Base-by-base conservation (phyloP, 2,113 vertebrate genomes). In the Nanorana parkeri region DNA sequence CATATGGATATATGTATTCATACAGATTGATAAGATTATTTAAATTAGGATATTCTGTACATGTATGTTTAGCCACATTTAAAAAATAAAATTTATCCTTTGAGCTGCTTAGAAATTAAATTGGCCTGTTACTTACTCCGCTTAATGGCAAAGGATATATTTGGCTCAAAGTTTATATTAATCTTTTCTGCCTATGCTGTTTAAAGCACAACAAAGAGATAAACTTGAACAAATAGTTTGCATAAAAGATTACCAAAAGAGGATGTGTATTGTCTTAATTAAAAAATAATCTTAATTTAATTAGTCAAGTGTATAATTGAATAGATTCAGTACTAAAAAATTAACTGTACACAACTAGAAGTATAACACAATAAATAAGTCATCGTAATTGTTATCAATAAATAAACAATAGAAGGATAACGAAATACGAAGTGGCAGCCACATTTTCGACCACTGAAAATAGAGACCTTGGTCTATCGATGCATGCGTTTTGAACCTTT, bases 281-380 rank as follows among this genome's bases (percentile, higher is more conserved):
- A 68, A 79, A 79, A 58, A 32, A 79, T 78, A 78, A 77, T 66
- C 85, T 88, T 85, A 88, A 89, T 83, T 85, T 88, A 90, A 93
- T 92, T 89, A 91, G 67, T 86, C 79, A 90, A 86, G 81, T 86
- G 71, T 85, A 88, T 91, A 92, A 90, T 88, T 89, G 84, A 89
- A 66, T 83, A 68, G 65, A 82, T 79, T 89, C 90, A 92, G 89
- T 89, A 91, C 90, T 91, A 85, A 88, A 93, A 89, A 85, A 87
- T 86, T 87, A 86, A 84, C 15, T 86, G 84, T 85, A 85, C 75
- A 87, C 84, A 69, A 64, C 86, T 89, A 84, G 89, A 92, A 90
- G 88, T 91, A 90, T 86, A 87, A 87, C 83, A 28, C 82, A 84
- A 90, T 93, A 89, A 94, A 93, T 93, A 89, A 92, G 85, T 91